Evolutionary conservation across 2,113 vertebrate species (phyloP), one percentile per base, ranked within the genome.

Genomic region (Megaceryle torquata): DNA sequence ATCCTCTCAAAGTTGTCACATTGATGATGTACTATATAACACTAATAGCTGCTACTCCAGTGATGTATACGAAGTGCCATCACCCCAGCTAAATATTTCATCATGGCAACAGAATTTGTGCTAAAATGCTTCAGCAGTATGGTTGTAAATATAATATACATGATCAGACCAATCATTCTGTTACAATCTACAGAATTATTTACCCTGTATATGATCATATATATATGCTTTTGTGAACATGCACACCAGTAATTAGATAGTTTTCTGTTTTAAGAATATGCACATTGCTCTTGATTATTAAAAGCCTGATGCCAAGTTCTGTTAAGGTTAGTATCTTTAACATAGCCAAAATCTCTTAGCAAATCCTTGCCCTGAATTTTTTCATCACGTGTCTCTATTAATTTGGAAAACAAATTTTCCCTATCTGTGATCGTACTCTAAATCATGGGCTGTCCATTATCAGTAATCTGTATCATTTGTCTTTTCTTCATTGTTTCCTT

Each of bases 1-100:
- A 96, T 94, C 84, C 89, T 97, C 94, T 92, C 88, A 81, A 95
- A 95, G 65, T n/a, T 98, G 96, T 96, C 97, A 96, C 50, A 87
- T 79, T 9, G 5, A 26, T 97, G 96, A 98, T 97, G 61, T 83
- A 97, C 74, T 96, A 29, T 67, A 74, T 28, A 94, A 61, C 74
- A 83, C 89, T 97, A 98, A 98, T 91, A 97, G 95, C 96, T 98
- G 67, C 94, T 96, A 61, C 91, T 94, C 43, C 84, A 26, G 29
- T 98, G 95, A 98, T 97, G 87, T 97, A 98, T 93, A 72, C 53
- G 31, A 69, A 95, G 78, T 96, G 70, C 80, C 82, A 96, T 84
- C 88, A 92, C 64, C 93, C 41, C 75, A 86, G 93, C 43, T 82
- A 97, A 94, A 94, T 94, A 97, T 96, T 97, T 97, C 87, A 95